Base-by-base conservation (phyloP, 2,113 vertebrate genomes). In the Gorilla gorilla region DNA sequence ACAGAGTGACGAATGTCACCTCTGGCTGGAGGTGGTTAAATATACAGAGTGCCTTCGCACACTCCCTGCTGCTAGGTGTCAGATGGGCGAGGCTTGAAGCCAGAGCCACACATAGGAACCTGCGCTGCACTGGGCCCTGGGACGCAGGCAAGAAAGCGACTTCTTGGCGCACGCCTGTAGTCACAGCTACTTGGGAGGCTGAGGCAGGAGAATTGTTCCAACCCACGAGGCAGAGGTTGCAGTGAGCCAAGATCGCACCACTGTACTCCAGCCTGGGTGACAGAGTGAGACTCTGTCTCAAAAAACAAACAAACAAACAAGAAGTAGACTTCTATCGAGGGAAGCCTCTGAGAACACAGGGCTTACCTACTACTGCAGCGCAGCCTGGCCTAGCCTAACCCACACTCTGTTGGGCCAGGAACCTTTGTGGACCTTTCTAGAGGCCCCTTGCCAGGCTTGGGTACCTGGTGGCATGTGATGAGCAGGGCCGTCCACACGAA, bases 401-500 rank as follows among this genome's bases (percentile, higher is more conserved):
- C 0, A 11, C 0, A 13, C 32, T 40, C 0, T 20, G 27, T 1
- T 35, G 35, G 32, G 48, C 48, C 6, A 20, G 61, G 86, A 55
- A 61, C 40, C 45, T 17, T 59, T 38, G 0, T 0, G 80, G 48
- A 75, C 25, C 43, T 35, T 30, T 27, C 64, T 5, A 1, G 52
- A 76, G 30, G 17, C 5, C 32, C 85, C 93, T 98, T 98, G 14
- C 2, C 35, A 8, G 50, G 52, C 45, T 88, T 1, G 20, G 38
- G 87, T 96, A 99, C 99, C 99, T 99, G 99, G 97, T 99, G 99
- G 98, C 99, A 99, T 93, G 99, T 99, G 98, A 99, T 99, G 55
- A 99, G 99, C 96, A 99, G 99, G 80, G 99, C 99, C 0, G 99
- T 99, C 99, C 99, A 99, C 35, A 99, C 99, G 90, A 99, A 99